Base-by-base conservation (phyloP, 2,888 invertebrate genomes). In the Therioaphis trifolii region DNA sequence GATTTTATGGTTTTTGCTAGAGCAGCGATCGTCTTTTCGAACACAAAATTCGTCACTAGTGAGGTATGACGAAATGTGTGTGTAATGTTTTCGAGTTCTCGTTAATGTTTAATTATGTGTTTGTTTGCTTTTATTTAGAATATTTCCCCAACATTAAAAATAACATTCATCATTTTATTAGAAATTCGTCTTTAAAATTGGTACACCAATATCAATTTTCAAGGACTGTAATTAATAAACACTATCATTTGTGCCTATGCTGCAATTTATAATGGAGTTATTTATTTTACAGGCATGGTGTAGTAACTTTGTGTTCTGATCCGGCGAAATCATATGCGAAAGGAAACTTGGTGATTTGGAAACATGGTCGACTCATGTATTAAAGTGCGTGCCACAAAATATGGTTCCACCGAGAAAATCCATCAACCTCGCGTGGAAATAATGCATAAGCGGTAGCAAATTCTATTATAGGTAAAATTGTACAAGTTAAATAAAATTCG, bases 361-460 rank as follows among this genome's bases (percentile, higher is more conserved):
- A 66, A 15, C 21, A 77, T 77, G 77, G 24, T 76, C 75, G 21
- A 49, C 15, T 29, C 49, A 49, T 49, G 15, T 9, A 68, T 21
- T 49, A 15, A 46, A 3, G 21, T 21, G 4, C 9, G 21, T 66
- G 49, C n/a, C 63, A 46, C 63, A 52, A 35, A 66, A 77, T 35
- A 35, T 35, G 29, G 9, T 55, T 78, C 24, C 15, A 24, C 55
- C 7, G 69, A 21, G 27, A 5, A 35, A 77, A 3, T 55, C 49
- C 27, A n/a, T 46, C 24, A 18, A 21, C 68, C 27, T 40, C 40
- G 24, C 12, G 24, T 69, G 55, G 40, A 68, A 69, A 40, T 66
- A 40, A 68, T 43, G 69, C 15, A 55, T 55, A 24, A 55, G 40
- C 78, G 78, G 78, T 79, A 79, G 78, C 78, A 12, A 68, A 69